Base-by-base conservation (phyloP, 2,797 vertebrate genomes). In the Sternotherus odoratus region DNA sequence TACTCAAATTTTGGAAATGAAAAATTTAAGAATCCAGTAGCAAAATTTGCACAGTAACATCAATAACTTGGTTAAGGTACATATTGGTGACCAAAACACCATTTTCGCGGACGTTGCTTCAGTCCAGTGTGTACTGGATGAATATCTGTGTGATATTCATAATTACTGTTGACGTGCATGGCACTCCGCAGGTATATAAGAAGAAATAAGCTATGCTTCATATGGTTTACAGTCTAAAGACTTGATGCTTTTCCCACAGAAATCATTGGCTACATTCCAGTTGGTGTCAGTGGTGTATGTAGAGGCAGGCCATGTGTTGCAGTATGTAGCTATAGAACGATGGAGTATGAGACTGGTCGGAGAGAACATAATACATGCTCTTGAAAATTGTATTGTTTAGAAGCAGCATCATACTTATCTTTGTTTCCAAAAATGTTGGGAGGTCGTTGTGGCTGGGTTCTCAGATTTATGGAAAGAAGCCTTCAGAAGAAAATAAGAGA, bases 61-160 rank as follows among this genome's bases (percentile, higher is more conserved):
- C 19, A 36, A 23, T 39, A 8, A 36, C 9, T 69, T 39, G 21
- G 36, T 69, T 69, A 10, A 23, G 36, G 9, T 60, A 60, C 19
- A 69, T 23, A 36, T 69, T 69, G 39, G 24, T 46, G 43, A n/a
- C n/a, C n/a, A n/a, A n/a, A 74, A 43, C 23, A 74, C 36, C 6
- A 8, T 26, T 43, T 12, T 43, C 5, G 19, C 21, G 60, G 83
- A 26, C 28, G 15, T 46, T 72, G 46, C 43, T 39, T 50, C 0
- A 2, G n/a, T n/a, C n/a, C 53, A 0, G 0, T 1, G 17, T 2
- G 33, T 5, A 46, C 13, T 46, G 5, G 0, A 23, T 1, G 5
- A 8, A 12, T 83, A n/a, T 79, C 48, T 80, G 0, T 10, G 17
- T 54, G n/a, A 26, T 33, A 26, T 39, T 12, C 21, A n/a, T 39